Conservation (phyloP, 2,888 invertebrate genomes). For the Tanytarsus gracilentus region DNA sequence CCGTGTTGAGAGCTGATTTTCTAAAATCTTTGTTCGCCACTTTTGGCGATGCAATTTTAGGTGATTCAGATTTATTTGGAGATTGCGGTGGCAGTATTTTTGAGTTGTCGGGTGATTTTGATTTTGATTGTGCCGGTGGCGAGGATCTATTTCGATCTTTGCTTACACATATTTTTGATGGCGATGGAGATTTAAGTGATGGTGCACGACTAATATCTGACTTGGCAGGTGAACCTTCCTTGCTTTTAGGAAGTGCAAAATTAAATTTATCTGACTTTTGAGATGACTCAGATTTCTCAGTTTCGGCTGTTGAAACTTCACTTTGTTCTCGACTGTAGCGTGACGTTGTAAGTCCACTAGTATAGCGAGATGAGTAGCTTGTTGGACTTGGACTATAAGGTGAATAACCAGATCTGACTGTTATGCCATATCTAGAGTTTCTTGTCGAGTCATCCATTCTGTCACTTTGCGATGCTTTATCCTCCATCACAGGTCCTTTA, state of each 20-base stretch:
- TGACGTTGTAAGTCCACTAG: slow-evolving; percentile 28
- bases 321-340: slow-evolving; percentile 17
- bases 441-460: slow-evolving; percentile 59
- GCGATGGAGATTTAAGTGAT: slow-evolving; percentile 4
- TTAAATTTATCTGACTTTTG: slow-evolving; percentile 36
- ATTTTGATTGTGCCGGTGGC: slow-evolving; percentile 31
- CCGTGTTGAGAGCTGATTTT: slow-evolving; percentile 64
- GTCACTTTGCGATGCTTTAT: slow-evolving; percentile 67
- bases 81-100: slow-evolving; percentile 34
- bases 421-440: slow-evolving; percentile 51
- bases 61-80: slow-evolving; percentile 32
- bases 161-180: slow-evolving; percentile 13
- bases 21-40: slow-evolving; percentile 62
- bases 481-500: slow-evolving; percentile 49
- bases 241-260: slow-evolving; percentile 7
- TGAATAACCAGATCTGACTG: slow-evolving; percentile 53
- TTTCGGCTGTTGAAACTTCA: slow-evolving; percentile 28
- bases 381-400: slow-evolving; percentile 44
- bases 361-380: slow-evolving; percentile 32
- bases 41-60: slow-evolving; percentile 37
- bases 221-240: slow-evolving; percentile 1
- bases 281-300: slow-evolving; percentile 40
- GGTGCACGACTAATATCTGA: neutral
- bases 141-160: slow-evolving; percentile 34
- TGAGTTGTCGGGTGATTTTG: slow-evolving; percentile 34